A percentile compares a stretch with the other conserved stretches of the same genome.
Evolutionary conservation across 1,140 invertebrate genomes (phyloP).

Genomic region (Drosophila sucinea): DNA sequence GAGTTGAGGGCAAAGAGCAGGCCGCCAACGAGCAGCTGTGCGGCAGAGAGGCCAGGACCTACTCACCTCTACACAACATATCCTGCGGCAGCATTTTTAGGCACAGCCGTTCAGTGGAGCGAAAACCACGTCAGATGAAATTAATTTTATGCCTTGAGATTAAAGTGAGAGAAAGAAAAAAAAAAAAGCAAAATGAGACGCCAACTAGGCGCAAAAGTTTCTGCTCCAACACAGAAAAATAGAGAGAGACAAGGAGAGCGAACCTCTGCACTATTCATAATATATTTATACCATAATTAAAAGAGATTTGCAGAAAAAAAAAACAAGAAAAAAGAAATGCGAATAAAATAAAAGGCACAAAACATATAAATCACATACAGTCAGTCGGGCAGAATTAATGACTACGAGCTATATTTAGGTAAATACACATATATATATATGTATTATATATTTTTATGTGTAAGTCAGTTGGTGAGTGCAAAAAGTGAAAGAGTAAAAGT

Average conservation of each 20-base stretch:
- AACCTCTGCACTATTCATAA: slow-evolving; percentile 46
- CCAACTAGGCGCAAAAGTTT: slow-evolving; percentile 50
- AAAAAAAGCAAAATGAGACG: slow-evolving; percentile 22
- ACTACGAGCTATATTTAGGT: slow-evolving; percentile 1
- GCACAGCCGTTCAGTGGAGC: slow-evolving; percentile 50
- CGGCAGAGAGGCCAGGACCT: not conserved
- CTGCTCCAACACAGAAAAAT: not conserved
- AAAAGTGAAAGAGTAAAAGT: not conserved
- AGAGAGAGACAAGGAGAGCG: not conserved
- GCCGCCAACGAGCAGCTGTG: slow-evolving; percentile 20
- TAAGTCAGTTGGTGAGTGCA: not conserved
- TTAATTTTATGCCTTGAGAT: slow-evolving; percentile 56
- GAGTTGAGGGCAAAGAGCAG: slow-evolving; percentile 1
- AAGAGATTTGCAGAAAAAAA: slow-evolving; percentile 38
- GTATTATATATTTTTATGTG: not conserved
- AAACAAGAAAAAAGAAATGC: not conserved
- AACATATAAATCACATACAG: slow-evolving; percentile 14
- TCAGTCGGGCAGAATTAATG: slow-evolving; percentile 9
- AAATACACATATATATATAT: not conserved
- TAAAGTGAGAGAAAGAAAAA: slow-evolving; percentile 33
- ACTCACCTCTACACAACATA: slow-evolving; percentile 26
- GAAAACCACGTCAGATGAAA: slow-evolving; percentile 58
- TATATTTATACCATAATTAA: slow-evolving; percentile 66
- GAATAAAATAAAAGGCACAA: slow-evolving; percentile 13
- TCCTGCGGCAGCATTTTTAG: slow-evolving; percentile 58